Evolutionary conservation across 2,888 invertebrate genomes (phyloP), one percentile per base, ranked within the genome.

Genomic region (Apotomis turbidana): DNA sequence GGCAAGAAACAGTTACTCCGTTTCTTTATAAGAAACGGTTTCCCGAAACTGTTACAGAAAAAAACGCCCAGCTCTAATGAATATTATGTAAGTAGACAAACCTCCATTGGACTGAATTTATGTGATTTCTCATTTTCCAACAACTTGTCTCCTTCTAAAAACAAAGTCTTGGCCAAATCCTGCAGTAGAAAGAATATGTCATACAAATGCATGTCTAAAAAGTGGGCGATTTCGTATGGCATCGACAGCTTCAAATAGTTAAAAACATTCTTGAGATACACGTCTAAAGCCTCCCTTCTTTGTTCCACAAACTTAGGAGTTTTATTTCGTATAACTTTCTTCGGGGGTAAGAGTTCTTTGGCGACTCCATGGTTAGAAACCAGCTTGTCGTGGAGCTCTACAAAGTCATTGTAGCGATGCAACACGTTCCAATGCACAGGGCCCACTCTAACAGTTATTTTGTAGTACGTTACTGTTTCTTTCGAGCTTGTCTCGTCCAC

Each of bases 291-390:
- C 76, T 95, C 94, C 73, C 97, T 95, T 68, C 99, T 94, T 81
- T 96, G 97, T 83, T 97, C 97, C 1, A 99, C 94, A 85, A 99
- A 99, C 70, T 95, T 94, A 0, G 97, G 97, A 76, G 97, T 97
- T 87, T 97, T 97, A 84, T 98, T 98, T 0, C 98, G 96, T 80
- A 98, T 96, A 4, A 98, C 94, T 91, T 98, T 98, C 89, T 99
- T 99, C 0, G 98, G 98, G 10, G 99, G 99, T 13, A 99, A 90
- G 73, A 98, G 94, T 80, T 97, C 97, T 85, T 97, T 97, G 6
- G 97, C 95, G 4, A 98, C 95, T 66, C 97, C 97, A 88, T 97
- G 96, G 80, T 97, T 96, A 3, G 94, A 87, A 0, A 97, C 96
- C n/a, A 98, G 93, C 83, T 95, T 95, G 68, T 97, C 97, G 87